Evolutionary conservation across 2,797 vertebrate genomes (phyloP), one percentile per base, ranked within the genome.

Genomic region (Hozukius guyotensis): DNA sequence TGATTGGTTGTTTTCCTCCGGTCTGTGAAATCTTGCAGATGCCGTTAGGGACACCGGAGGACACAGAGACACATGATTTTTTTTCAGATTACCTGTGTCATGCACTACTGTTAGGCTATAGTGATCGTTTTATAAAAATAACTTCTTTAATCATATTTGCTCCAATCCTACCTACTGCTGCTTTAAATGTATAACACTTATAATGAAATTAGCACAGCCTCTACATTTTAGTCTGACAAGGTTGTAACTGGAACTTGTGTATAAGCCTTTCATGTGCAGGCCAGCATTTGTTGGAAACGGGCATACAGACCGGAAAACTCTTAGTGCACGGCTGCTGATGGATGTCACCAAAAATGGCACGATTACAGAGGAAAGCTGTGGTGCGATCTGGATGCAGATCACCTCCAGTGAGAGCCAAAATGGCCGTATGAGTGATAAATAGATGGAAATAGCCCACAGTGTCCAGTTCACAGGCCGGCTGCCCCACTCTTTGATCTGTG

Each of bases 401-500:
- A 83, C 80, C 86, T 90, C 78, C 82, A 80, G 82, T 82, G 78
- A 76, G 82, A 69, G 88, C 88, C 89, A 91, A 92, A 91, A 92
- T 87, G 87, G 85, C 85, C 38, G 72, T 80, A 64, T 73, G 89
- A 88, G 86, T 87, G 87, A 87, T 93, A 91, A 92, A 92, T 91
- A 90, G 89, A 93, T 94, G 83, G 84, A 91, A 94, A 92, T 91
- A 88, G 88, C 93, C 90, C 72, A 84, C 83, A 88, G 93, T 87
- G 88, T 92, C 88, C 92, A 86, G 92, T 92, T 93, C 91, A 80
- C 83, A 87, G 87, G 87, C 90, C 56, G 24, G 65, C 76, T 85
- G 85, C 90, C 90, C 87, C 62, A 22, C 68, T 82, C 94, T 95
- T 95, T 95, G 90, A 95, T 95, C 92, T 92, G 63, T 72, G 84